Evolutionary conservation across 2,797 vertebrate genomes (phyloP), one percentile per base, ranked within the genome.

Genomic region (Chelmon rostratus): DNA sequence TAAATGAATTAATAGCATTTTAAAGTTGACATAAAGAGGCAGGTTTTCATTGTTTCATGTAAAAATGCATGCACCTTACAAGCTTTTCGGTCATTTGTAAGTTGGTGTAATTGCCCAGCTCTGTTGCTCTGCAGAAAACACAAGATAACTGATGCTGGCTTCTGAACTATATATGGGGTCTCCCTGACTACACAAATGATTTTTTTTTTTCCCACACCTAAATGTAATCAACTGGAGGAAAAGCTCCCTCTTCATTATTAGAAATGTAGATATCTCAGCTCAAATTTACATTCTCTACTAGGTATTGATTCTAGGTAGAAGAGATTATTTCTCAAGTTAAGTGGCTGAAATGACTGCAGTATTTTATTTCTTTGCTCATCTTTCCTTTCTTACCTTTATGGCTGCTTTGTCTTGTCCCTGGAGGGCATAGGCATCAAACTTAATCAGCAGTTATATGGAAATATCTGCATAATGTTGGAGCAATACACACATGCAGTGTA

Each of bases 381-480:
- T 59, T 53, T 53, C 15, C 49, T 67, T 49, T 67, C 38, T 28
- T 28, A 40, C 38, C 16, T 68, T 71, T 35, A 61, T 10, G n/a
- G 68, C 46, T 42, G 33, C 12, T 65, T 80, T 59, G 28, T 67
- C n/a, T 12, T 42, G 37, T 68, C 47, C 52, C 78, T 72, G 40
- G n/a, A 71, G 71, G 70, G 38, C 42, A 72, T 5, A 11, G 16
- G 57, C 59, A 62, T 80, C 49, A 61, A 47, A 59, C n/a, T 5
- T 44, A 80, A 66, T 78, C 21, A 81, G 64, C 15, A 18, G 23
- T 74, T 57, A 5, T 67, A 42, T 12, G 66, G 38, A 74, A 86
- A 73, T 69, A 54, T 76, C 64, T 68, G 6, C 42, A 63, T 33
- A 28, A 57, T n/a, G 6, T 40, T 73, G 56, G 28, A 61, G 49